These are phyloP conservation scores for Euleptes europaea DNA, from an alignment of 2,113 vertebrate genomes.

Conservation along the genomic window DNA sequence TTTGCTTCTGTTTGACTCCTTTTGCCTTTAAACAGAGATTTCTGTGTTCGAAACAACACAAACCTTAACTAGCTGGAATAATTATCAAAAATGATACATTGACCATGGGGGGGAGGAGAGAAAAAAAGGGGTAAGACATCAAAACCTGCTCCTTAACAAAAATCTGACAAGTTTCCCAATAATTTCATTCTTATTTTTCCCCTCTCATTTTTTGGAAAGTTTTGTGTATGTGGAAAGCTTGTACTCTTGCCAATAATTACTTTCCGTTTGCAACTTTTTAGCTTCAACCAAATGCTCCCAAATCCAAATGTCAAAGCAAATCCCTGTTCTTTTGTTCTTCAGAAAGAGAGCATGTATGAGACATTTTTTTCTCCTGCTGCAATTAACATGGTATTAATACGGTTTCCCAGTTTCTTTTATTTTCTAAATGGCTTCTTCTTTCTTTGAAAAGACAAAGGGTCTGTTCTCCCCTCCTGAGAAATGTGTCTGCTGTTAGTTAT, in stretches of 20 bases:
- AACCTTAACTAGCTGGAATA: background rate
- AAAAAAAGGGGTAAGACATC: background rate
- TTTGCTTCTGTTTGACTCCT: background rate
- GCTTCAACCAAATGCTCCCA: constrained; percentile 17
- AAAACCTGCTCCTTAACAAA: constrained; percentile 38
- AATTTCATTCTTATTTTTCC: background rate
- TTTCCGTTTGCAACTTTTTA: constrained; percentile 52
- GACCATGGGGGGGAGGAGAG: too few relatives aligned
- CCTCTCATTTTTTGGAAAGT: background rate
- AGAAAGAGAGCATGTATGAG: constrained; percentile 18
- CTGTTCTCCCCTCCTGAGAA: constrained; percentile 51
- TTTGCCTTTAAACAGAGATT: background rate
- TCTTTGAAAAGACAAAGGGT: constrained; percentile 35
- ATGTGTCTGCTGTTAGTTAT: background rate
- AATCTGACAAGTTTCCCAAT: constrained; percentile 24
- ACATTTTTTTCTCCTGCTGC: constrained; percentile 41
- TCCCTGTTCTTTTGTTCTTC: constrained; percentile 21
- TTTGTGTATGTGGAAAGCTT: background rate
- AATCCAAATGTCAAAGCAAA: constrained; percentile 43
- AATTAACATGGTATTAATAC: constrained; percentile 13
- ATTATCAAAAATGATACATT: too few relatives aligned
- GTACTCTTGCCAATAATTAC: constrained; percentile 19
- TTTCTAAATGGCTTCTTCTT: constrained; percentile 30
- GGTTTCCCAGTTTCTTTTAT: constrained; percentile 26
- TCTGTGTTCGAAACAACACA: background rate